phyloP scores from a whole-genome alignment of 2,113 vertebrate genomes.

The Myotis brandtii region DNA sequence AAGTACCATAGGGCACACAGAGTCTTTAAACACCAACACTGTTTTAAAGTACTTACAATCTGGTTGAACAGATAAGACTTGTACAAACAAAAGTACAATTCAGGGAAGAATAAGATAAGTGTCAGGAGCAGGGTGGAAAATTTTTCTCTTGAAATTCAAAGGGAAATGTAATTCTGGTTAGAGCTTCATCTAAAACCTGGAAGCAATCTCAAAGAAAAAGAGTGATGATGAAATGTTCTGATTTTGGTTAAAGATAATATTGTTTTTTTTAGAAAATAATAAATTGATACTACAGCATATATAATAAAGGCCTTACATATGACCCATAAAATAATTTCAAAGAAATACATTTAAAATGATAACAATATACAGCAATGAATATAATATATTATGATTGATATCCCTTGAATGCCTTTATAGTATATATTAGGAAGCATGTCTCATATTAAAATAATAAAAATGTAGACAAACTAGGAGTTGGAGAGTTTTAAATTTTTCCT shows the following conservation, averaged over 20 bases:
- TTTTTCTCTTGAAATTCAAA: slow-evolving; percentile 23
- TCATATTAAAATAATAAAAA: not conserved
- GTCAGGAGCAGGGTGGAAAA: not conserved
- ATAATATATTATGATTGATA: not conserved
- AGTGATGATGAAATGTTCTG: not conserved
- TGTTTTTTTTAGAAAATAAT: not conserved
- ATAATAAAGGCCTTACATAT: not conserved
- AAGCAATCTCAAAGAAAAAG: slow-evolving; percentile 15
- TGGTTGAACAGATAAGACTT: slow-evolving; percentile 41
- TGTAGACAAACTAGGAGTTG: not conserved
- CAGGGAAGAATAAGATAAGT: not conserved
- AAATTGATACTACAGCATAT: not conserved
- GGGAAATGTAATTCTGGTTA: not conserved
- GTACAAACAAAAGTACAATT: not conserved
- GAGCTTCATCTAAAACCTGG: not conserved
- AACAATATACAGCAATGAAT: not conserved
- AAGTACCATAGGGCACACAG: not conserved
- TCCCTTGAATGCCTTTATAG: not conserved
- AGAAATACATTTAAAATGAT: not conserved
- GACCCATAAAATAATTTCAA: not conserved
- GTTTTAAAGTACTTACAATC: slow-evolving; percentile 50
- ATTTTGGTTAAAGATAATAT: not conserved
- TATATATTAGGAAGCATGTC: not conserved
- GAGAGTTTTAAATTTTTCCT: not conserved
- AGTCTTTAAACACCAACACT: not conserved